Evolutionary conservation across 1,140 invertebrate species (phyloP).

Genomic region (Drosophila nigromelanica): DNA sequence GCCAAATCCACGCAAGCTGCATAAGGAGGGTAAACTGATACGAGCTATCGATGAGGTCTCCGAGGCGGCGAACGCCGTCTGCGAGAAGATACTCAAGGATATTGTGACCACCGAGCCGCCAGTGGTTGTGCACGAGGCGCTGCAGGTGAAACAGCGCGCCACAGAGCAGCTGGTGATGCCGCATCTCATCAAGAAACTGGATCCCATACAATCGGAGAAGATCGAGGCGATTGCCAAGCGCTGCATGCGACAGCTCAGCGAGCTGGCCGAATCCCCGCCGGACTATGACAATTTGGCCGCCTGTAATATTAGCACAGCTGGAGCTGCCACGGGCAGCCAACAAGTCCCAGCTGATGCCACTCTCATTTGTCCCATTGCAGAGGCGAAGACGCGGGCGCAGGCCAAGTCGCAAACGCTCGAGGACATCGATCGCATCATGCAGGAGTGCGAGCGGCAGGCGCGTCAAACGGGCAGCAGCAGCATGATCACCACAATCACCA

Average conservation of each 20-base stretch:
- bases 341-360: constrained; percentile 56
- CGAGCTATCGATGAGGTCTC: constrained; percentile 80
- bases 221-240: constrained; percentile 78
- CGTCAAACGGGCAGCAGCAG: constrained; percentile 36
- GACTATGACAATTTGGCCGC: constrained; percentile 77
- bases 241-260: constrained; percentile 81
- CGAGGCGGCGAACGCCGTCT: constrained; percentile 78
- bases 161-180: constrained; percentile 62
- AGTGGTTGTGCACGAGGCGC: constrained; percentile 73
- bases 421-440: constrained; percentile 83
- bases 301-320: constrained; percentile 68
- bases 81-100: constrained; percentile 80
- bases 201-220: constrained; percentile 78
- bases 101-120: constrained; percentile 80
- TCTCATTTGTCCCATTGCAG: constrained; percentile 81
- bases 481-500: constrained; percentile 30
- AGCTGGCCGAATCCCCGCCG: constrained; percentile 54
- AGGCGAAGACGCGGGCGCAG: constrained; percentile 33
- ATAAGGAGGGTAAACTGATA: constrained; percentile 76
- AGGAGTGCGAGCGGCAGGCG: constrained; percentile 78
- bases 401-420: constrained; percentile 59
- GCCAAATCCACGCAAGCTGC: constrained; percentile 55
- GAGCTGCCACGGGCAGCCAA: constrained; percentile 24
- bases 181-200: constrained; percentile 78
- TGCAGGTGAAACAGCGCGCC: constrained; percentile 62